Evolutionary conservation across 2,797 vertebrate species (phyloP).

Genomic region (Fringilla coelebs): DNA sequence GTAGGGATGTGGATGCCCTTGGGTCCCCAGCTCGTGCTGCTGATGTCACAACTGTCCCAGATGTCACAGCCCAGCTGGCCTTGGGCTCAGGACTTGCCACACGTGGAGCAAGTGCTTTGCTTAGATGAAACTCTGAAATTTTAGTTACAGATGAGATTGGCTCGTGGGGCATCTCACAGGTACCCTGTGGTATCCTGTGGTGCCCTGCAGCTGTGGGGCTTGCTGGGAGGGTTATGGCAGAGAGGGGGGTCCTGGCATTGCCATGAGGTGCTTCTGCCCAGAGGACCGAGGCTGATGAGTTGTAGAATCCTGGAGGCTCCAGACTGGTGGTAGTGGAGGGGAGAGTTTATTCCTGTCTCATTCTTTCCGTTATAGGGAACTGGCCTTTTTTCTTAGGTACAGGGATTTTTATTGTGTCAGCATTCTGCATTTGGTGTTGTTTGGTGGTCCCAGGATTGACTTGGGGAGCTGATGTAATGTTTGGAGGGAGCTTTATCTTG

Average conservation of each 20-base stretch:
- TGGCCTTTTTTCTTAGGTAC: fast-evolving
- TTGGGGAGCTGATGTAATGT: neutral
- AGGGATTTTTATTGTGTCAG: neutral
- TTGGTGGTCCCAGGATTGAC: neutral
- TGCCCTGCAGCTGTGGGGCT: neutral
- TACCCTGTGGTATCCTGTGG: too few relatives aligned
- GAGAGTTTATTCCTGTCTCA: neutral
- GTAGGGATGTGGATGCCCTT: neutral
- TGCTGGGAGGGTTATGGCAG: neutral
- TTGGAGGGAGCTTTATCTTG: neutral
- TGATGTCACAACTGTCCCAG: neutral
- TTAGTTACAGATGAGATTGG: neutral
- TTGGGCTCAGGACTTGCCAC: fast-evolving
- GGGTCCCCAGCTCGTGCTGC: neutral
- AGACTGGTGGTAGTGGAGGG: neutral
- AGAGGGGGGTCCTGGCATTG: neutral
- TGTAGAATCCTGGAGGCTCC: neutral
- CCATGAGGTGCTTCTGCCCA: neutral
- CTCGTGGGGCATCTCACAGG: neutral
- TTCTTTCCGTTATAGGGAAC: neutral
- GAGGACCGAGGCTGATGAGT: neutral
- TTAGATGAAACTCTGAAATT: neutral
- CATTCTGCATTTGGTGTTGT: neutral
- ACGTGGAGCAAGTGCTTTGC: neutral
- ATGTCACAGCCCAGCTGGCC: neutral